Conservation (phyloP, 2,888 invertebrate genomes). For the Drosophila mimetica region DNA sequence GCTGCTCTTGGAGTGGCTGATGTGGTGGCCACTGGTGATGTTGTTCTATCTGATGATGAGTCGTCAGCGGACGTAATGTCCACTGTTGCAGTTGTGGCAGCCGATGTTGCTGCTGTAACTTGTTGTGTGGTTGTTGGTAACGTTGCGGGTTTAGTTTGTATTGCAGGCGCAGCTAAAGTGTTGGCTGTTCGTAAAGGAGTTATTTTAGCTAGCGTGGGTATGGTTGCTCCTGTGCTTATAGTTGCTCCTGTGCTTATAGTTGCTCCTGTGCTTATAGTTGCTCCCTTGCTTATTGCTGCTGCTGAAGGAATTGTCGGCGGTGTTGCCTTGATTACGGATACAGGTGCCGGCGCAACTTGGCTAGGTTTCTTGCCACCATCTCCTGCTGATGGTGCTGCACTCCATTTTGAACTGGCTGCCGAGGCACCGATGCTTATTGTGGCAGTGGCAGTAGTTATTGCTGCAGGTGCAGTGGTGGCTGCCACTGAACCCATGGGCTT, state of each 20-base stretch:
- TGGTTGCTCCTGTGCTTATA: not conserved
- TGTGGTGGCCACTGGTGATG: not conserved
- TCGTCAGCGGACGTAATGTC: not conserved
- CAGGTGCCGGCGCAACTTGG: not conserved
- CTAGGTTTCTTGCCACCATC: not conserved
- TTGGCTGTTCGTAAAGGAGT: too few species aligned
- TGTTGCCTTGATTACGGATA: too few species aligned
- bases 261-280: too few species aligned
- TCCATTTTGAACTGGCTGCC: too few species aligned
- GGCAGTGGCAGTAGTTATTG: too few species aligned
- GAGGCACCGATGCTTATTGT: not conserved
- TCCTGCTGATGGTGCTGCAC: not conserved
- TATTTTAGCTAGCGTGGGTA: too few species aligned
- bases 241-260: not conserved
- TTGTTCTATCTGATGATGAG: not conserved
- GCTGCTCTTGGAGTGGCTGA: not conserved
- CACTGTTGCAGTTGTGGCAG: not conserved
- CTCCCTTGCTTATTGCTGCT: not conserved
- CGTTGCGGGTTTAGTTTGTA: not conserved
- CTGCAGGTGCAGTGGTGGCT: not conserved
- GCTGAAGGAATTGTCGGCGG: too few species aligned
- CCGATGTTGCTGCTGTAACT: not conserved
- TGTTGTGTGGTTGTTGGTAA: not conserved
- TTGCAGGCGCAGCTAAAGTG: not conserved
- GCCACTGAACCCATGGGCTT: not conserved